Conservation (phyloP, 2,113 vertebrate species). For the Cynoglossus semilaevis region DNA sequence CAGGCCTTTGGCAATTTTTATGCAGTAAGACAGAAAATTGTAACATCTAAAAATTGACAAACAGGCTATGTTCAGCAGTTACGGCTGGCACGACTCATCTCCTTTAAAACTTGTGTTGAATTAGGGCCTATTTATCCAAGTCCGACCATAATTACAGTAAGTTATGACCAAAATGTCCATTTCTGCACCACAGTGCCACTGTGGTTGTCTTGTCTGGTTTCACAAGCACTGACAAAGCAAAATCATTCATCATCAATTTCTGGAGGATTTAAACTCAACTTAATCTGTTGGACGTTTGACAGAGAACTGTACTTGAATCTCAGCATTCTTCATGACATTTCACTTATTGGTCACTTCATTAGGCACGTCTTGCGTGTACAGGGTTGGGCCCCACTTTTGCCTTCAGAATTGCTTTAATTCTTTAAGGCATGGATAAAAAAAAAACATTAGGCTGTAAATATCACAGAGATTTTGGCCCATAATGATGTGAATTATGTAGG, state of each 20-base stretch:
- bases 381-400: too few species aligned
- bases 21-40: not conserved
- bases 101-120: not conserved
- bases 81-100: not conserved
- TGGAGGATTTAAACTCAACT: not conserved
- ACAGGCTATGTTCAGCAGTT: not conserved
- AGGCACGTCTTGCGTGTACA: too few species aligned
- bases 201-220: not conserved
- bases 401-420: too few species aligned
- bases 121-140: conserved; percentile 1
- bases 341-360: too few species aligned
- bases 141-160: not conserved
- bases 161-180: not conserved
- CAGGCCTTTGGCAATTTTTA: not conserved
- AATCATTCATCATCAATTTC: not conserved
- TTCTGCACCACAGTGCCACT: not conserved
- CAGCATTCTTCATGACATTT: too few species aligned
- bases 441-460: conserved; percentile 6
- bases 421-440: conserved; percentile 13
- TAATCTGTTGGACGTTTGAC: not conserved
- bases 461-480: conserved; percentile 5
- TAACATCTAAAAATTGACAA: not conserved
- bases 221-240: not conserved
- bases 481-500: conserved; percentile 11
- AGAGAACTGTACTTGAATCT: too few species aligned